A percentile compares a stretch with the other conserved stretches of the same genome.
phyloP scores from a whole-genome alignment of 2,888 invertebrate species.

The Apamea sordens region DNA sequence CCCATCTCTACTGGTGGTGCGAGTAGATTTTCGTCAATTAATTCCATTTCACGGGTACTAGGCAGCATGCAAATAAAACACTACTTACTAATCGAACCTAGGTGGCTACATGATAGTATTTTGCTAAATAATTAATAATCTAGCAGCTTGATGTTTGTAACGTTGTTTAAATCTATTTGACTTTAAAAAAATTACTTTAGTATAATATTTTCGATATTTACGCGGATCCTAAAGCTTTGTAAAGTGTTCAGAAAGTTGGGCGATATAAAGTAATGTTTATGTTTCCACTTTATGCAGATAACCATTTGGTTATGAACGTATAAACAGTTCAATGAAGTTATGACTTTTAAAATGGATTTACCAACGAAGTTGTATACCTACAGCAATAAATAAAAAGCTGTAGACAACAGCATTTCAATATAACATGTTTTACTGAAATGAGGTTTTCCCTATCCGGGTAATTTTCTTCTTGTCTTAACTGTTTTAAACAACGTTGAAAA shows the following conservation, averaged over 20 bases:
- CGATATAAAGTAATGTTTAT: not conserved
- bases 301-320: not conserved
- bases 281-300: not conserved
- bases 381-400: not conserved
- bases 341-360: not conserved
- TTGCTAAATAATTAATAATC: not conserved
- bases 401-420: not conserved
- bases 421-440: not conserved
- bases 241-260: not conserved
- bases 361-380: not conserved
- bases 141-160: slow-evolving; percentile 4
- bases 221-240: not conserved
- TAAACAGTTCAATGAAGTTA: not conserved
- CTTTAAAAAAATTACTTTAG: not conserved
- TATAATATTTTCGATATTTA: not conserved
- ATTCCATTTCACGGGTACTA: slow-evolving; percentile 82
- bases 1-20: slow-evolving; percentile 85
- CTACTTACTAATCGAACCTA: slow-evolving; percentile 81
- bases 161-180: slow-evolving; percentile 31
- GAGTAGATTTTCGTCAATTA: slow-evolving; percentile 82
- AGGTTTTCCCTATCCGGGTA: not conserved
- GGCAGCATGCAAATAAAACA: slow-evolving; percentile 88
- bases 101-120: slow-evolving; percentile 37
- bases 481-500: slow-evolving; percentile 52
- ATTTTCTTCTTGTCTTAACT: not conserved